Evolutionary conservation across 1,140 invertebrate species (phyloP), one percentile per base, ranked within the genome.

Genomic region (Hylaeus volcanicus): DNA sequence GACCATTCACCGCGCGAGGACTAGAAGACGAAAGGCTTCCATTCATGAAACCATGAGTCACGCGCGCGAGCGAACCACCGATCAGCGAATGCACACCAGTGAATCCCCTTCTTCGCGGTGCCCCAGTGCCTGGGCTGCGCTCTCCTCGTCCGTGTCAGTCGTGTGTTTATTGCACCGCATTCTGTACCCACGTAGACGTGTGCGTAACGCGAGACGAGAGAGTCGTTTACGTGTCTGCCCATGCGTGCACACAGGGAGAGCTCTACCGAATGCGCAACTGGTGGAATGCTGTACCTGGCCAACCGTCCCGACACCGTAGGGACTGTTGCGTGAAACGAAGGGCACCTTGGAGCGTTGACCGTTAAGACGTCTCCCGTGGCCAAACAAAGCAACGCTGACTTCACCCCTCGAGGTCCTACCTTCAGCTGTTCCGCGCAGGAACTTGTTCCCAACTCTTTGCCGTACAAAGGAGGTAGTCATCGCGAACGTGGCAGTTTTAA

Each of bases 41-140:
- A 90, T 91, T 91, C 90, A 91, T 89, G 88, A 90, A 88, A 84
- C 84, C 84, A 89, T 91, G 90, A 91, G 83, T 91, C 90, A 90
- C 82, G 74, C 82, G 85, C 72, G 82, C 76, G 75, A 81, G 71
- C 51, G 51, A 11, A 12, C 8, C 48, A 51, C 72, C 51, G 11
- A 15, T 61, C 39, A 41, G 15, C 76, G 56, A 72, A 53, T 71
- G 80, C 75, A 73, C 84, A 81, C 60, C 74, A 74, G 84, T 82
- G 70, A 81, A 87, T 72, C 60, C 74, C 80, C 72, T 74, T 82
- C 74, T 53, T 55, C 43, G 12, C 14, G 73, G 72, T 78, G 77
- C 58, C 76, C 75, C 80, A 71, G 43, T 64, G 60, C 45, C n/a
- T 37, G 45, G 51, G 51, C 48, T 68, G 68, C 45, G 26, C 69